These are phyloP conservation scores for Meloidogyne floridensis DNA, from an alignment of 1,140 invertebrate species.

Conservation along the genomic window DNA sequence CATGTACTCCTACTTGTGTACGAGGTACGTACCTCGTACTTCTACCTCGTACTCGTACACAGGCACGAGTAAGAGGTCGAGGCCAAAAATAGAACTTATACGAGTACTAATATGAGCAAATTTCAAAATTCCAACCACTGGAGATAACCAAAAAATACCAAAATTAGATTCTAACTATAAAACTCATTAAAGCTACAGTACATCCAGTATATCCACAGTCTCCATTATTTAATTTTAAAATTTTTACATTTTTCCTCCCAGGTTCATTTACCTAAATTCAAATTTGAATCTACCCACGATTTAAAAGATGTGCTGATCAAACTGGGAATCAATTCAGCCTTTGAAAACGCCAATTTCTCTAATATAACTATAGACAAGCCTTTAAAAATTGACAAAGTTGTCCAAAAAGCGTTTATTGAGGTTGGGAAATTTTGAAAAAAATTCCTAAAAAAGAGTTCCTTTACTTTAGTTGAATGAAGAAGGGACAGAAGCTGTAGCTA, in stretches of 20 bases:
- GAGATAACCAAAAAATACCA: too few species aligned
- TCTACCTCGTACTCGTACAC: too few species aligned
- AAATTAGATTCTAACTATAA: too few species aligned
- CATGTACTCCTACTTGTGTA: too few species aligned
- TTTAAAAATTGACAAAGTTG: slow-evolving; percentile 22
- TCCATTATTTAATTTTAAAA: too few species aligned
- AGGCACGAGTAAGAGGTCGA: too few species aligned
- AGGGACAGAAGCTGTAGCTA: slow-evolving; percentile 40
- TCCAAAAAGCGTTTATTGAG: slow-evolving; percentile 26
- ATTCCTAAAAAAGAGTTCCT: not conserved
- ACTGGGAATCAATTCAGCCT: slow-evolving; percentile 22
- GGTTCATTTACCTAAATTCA: slow-evolving; percentile 37
- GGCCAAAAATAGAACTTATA: too few species aligned
- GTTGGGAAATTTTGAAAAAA: slow-evolving; percentile 11
- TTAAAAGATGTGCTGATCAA: slow-evolving; percentile 24
- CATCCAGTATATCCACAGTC: too few species aligned
- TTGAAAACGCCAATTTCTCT: slow-evolving; percentile 26
- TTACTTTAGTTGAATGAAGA: slow-evolving; percentile 30
- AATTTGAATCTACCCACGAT: slow-evolving; percentile 34
- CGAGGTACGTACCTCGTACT: too few species aligned
- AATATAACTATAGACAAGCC: not conserved
- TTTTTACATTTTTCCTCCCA: slow-evolving; percentile 4
- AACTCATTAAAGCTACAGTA: too few species aligned
- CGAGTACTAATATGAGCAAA: too few species aligned
- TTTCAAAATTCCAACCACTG: too few species aligned